These are phyloP conservation scores for Drosophila pandora DNA, from an alignment of 1,140 invertebrate species.

Conservation along the genomic window DNA sequence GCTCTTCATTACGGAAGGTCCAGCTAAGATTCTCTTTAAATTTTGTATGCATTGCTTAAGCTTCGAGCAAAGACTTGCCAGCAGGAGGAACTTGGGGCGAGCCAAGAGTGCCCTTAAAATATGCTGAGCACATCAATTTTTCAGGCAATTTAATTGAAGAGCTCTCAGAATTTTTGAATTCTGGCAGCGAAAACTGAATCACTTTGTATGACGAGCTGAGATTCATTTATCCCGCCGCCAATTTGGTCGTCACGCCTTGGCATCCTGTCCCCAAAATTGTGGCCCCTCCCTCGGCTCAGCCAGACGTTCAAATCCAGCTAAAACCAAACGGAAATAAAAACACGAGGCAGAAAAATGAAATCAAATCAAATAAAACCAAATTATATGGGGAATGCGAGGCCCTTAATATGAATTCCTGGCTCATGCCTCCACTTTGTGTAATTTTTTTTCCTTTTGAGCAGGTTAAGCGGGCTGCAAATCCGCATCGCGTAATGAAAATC, in stretches of 20 bases:
- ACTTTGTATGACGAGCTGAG: constrained; percentile 47
- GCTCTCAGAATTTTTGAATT: constrained; percentile 49
- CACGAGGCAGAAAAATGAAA: constrained; percentile 49
- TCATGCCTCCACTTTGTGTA: constrained; percentile 1
- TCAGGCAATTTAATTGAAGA: constrained; percentile 73
- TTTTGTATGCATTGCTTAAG: constrained; percentile 14
- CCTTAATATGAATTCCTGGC: constrained; percentile 34
- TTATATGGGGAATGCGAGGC: constrained; percentile 45
- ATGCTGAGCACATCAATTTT: constrained; percentile 56
- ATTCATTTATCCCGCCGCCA: constrained; percentile 46
- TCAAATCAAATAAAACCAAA: constrained; percentile 70
- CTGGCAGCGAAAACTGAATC: constrained; percentile 42
- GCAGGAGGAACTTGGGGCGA: not conserved
- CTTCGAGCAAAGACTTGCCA: not conserved
- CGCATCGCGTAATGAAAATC: constrained; percentile 70
- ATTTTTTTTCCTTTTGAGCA: constrained; percentile 16
- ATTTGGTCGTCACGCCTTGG: constrained; percentile 54
- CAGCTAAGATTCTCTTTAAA: constrained; percentile 9
- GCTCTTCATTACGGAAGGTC: not conserved
- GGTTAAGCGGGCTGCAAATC: constrained; percentile 50
- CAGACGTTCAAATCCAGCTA: constrained; percentile 38
- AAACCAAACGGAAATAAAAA: constrained; percentile 47
- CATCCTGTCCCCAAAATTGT: constrained; percentile 31
- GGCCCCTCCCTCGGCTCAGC: constrained; percentile 11
- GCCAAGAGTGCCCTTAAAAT: not conserved